A percentile compares a stretch with the other conserved stretches of the same genome.
Conservation (phyloP, 2,797 vertebrate genomes). For the Alfaro cultratus region DNA sequence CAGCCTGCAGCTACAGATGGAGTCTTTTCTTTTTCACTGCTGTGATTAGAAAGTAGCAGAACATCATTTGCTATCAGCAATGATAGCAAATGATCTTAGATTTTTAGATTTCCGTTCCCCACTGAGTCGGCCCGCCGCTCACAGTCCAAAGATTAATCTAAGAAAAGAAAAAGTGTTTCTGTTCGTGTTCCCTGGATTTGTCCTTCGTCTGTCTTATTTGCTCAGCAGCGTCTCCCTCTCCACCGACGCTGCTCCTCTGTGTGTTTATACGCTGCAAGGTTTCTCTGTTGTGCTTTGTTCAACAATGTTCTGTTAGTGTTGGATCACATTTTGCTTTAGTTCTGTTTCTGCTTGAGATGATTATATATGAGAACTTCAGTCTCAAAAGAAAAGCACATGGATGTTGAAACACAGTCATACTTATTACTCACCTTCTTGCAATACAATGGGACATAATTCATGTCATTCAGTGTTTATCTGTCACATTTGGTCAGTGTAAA, state of each 20-base stretch:
- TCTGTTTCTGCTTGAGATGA: conserved; percentile 21
- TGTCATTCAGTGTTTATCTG: background rate
- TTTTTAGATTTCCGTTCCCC: conserved; percentile 14
- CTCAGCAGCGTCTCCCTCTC: conserved; percentile 5
- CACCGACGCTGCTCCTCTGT: conserved; percentile 4
- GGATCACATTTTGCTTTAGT: conserved; percentile 31
- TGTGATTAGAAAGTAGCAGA: conserved; percentile 38
- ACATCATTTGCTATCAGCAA: conserved; percentile 8
- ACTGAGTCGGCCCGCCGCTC: conserved; percentile 14
- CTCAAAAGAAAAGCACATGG: background rate
- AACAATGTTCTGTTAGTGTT: conserved; percentile 27
- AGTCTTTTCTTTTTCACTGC: conserved; percentile 42
- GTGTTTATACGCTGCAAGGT: conserved; percentile 29
- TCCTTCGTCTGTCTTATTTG: conserved; percentile 27
- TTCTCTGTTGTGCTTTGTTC: conserved; percentile 44
- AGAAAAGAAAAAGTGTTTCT: background rate
- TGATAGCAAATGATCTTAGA: conserved; percentile 32
- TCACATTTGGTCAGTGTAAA: background rate
- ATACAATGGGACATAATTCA: background rate
- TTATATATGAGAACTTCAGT: conserved; percentile 26
- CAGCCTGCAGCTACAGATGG: conserved; percentile 47
- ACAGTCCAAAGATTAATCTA: conserved; percentile 3
- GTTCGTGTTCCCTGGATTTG: conserved; percentile 9
- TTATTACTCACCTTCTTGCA: background rate
- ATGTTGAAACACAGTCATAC: background rate